These are phyloP conservation scores for Hexactinellida sp. DNA, from an alignment of 37 sponge, comb jelly and placozoan species.

Conservation along the genomic window DNA sequence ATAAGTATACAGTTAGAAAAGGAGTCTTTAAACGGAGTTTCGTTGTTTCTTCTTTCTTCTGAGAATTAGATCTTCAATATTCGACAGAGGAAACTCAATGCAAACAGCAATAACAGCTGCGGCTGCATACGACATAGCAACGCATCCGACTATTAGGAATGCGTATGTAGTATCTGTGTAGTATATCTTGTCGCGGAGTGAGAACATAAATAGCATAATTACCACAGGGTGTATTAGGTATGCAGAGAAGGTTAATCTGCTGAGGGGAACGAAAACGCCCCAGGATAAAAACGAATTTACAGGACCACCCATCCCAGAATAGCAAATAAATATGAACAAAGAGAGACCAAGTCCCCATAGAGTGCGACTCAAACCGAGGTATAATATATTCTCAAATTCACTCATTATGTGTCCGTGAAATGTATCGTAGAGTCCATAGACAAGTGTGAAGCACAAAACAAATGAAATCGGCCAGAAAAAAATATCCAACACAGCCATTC, in stretches of 20 bases:
- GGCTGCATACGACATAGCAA: conserved; percentile 42
- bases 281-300: conserved; percentile 45
- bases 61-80: conserved; percentile 19
- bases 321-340: conserved; percentile 49
- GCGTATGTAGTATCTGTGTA: conserved; percentile 31
- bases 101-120: conserved; percentile 40
- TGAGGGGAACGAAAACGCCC: conserved; percentile 67
- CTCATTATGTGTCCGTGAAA: conserved; percentile 36
- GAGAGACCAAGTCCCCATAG: conserved; percentile 54
- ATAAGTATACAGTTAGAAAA: background rate
- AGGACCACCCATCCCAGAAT: conserved; percentile 63
- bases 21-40: background rate
- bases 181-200: conserved; percentile 15
- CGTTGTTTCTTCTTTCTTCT: background rate
- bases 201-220: conserved; percentile 22
- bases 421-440: conserved; percentile 41
- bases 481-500: background rate
- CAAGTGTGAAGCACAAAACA: background rate
- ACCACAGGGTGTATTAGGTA: conserved; percentile 73
- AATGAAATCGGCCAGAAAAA: background rate
- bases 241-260: conserved; percentile 69
- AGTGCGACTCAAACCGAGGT: conserved; percentile 38
- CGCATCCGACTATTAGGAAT: conserved; percentile 23
- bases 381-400: conserved; percentile 39
- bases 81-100: conserved; percentile 61